Base-by-base conservation (phyloP, 2,113 vertebrate species). In the Myotis davidii region DNA sequence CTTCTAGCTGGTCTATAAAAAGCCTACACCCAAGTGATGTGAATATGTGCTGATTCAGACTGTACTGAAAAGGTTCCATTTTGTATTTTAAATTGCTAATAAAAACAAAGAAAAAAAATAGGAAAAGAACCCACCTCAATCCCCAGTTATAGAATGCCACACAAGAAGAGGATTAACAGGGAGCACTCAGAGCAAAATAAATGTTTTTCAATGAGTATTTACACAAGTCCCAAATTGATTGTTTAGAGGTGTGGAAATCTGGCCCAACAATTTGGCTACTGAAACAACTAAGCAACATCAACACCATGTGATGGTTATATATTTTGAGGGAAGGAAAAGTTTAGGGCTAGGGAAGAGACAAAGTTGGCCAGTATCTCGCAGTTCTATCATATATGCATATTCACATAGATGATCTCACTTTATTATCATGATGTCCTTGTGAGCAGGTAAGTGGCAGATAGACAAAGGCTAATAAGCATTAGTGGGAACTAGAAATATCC, bases 1-100 rank as follows among this genome's bases (percentile, higher is more conserved):
- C 95, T 98, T 96, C 95, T 76, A 94, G 69, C 78, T 76, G 76
- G 85, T 94, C 93, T 97, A 89, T 96, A 97, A 96, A 98, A 97
- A 96, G 25, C 74, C 76, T 81, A 56, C 45, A 95, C 70, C 39
- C 64, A 94, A 86, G 92, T 94, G 93, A 97, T 29, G 25, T 21
- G 90, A 77, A 61, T 92, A 89, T 96, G 59, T 97, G 91, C 96
- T 97, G 97, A 98, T 94, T 76, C 7, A 25, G 59, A 42, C 59
- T 91, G 73, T 97, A 88, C 73, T 85, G 45, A 81, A 95, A 81
- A 88, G 91, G 42, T 90, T 95, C 77, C 14, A 12, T 74, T 95
- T 81, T 59, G 52, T 86, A 88, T 90, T 94, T 70, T 95, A 86
- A 90, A 81, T 94, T 79, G 88, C 7, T 39, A 67, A 56, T 32